Conservation (phyloP, 2,797 vertebrate species). For the Myotis daubentonii region DNA sequence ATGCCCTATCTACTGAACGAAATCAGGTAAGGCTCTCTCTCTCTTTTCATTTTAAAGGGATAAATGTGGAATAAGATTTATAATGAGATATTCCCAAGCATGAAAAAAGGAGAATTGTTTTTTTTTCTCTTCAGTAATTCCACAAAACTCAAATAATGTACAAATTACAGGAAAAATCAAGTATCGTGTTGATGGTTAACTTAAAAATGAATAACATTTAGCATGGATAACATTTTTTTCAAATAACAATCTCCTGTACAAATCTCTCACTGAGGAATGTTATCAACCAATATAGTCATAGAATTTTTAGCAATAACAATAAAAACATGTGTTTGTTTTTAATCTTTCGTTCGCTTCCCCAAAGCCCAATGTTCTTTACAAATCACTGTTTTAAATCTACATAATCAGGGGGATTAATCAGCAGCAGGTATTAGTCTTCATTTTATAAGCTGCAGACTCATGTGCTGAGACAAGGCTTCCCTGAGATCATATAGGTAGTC, state of each 20-base stretch:
- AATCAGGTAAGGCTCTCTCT: too few species aligned
- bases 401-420: slow-evolving; percentile 19
- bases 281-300: background rate
- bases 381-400: slow-evolving; percentile 53
- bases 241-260: background rate
- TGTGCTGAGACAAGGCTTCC: background rate
- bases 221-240: background rate
- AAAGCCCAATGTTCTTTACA: background rate
- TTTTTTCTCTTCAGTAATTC: background rate
- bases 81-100: background rate
- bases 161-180: slow-evolving; percentile 22
- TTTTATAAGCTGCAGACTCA: slow-evolving; percentile 32
- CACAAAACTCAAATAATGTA: background rate
- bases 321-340: slow-evolving; percentile 44
- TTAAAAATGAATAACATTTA: slow-evolving; percentile 37
- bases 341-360: slow-evolving; percentile 22
- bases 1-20: too few species aligned
- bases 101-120: background rate
- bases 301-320: slow-evolving; percentile 29
- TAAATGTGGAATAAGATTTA: background rate
- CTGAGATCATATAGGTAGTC: background rate
- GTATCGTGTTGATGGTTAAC: background rate
- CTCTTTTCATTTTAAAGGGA: background rate
- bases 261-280: slow-evolving; percentile 30
- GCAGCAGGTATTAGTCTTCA: slow-evolving; percentile 26